Conservation (phyloP, 2,113 vertebrate genomes). For the Cyprinodon tularosa region DNA sequence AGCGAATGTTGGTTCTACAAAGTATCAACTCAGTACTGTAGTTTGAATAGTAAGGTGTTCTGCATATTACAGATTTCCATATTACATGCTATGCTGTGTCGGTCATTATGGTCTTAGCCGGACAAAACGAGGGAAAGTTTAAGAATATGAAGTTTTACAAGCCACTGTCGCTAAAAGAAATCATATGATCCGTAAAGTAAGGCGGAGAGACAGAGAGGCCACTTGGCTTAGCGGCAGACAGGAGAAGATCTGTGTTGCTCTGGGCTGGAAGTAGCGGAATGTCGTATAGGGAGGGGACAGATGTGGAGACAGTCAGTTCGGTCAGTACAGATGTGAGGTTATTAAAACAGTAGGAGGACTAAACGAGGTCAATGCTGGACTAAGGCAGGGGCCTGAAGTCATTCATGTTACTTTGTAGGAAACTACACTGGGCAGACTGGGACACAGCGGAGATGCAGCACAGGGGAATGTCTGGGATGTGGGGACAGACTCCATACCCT, state of each 20-base stretch:
- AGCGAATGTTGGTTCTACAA: not conserved
- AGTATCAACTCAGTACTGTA: not conserved
- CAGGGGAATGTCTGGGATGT: constrained; percentile 64
- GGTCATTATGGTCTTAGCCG: not conserved
- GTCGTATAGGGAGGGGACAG: constrained; percentile 30
- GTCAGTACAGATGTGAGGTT: constrained; percentile 64
- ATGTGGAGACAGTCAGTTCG: constrained; percentile 64
- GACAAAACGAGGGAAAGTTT: not conserved
- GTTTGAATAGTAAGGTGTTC: not conserved
- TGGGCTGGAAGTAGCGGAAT: constrained; percentile 27
- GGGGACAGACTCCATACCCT: constrained; percentile 64
- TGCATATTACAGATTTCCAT: not conserved
- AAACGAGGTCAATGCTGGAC: constrained; percentile 59
- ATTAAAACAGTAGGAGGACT: constrained; percentile 68
- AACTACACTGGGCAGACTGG: constrained; percentile 17
- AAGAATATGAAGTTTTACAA: not conserved
- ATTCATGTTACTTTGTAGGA: constrained; percentile 62
- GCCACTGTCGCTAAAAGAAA: not conserved
- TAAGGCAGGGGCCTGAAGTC: constrained; percentile 59
- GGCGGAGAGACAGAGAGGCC: constrained; percentile 28
- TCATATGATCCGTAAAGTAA: not conserved
- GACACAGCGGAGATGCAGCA: constrained; percentile 22
- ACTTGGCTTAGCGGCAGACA: constrained; percentile 40
- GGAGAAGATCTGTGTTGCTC: constrained; percentile 37
- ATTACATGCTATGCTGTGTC: not conserved